Evolutionary conservation across 2,797 vertebrate species (phyloP).

Genomic region (Eulemur mongoz): DNA sequence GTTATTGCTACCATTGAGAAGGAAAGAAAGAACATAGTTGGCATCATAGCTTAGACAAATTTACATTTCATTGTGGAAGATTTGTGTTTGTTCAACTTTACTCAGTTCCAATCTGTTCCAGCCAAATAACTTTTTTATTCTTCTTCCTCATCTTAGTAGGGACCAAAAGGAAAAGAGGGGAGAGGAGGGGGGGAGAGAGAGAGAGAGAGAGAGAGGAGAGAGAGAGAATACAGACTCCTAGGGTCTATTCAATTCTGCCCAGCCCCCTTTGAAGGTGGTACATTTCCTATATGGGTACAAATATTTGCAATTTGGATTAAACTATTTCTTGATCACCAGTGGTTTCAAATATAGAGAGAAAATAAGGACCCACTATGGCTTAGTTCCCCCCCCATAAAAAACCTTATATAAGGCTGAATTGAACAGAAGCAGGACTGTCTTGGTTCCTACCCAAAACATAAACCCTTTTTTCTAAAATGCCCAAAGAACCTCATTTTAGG

Average conservation of each 20-base stretch:
- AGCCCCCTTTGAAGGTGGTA: neutral
- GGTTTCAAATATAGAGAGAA: neutral
- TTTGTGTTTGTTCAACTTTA: conserved; percentile 77
- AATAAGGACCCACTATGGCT: neutral
- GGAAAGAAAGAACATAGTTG: conserved; percentile 62
- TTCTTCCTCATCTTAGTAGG: conserved; percentile 21
- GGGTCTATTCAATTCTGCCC: neutral
- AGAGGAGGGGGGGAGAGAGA: neutral
- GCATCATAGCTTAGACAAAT: conserved; percentile 72
- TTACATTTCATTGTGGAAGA: conserved; percentile 77
- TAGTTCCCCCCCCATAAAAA: neutral
- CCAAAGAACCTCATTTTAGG: neutral
- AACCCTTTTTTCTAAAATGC: neutral
- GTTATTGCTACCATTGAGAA: conserved; percentile 55
- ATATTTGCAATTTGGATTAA: neutral
- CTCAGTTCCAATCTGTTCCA: conserved; percentile 72
- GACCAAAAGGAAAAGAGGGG: neutral
- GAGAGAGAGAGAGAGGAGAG: too few relatives aligned
- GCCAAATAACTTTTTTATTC: conserved; percentile 64
- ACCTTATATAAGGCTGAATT: neutral
- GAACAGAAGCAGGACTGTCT: neutral
- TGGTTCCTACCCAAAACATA: neutral
- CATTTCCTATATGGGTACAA: neutral
- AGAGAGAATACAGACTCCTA: neutral
- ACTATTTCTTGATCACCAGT: neutral